Base-by-base conservation (phyloP, 2,113 vertebrate species). In the Bos indicus region DNA sequence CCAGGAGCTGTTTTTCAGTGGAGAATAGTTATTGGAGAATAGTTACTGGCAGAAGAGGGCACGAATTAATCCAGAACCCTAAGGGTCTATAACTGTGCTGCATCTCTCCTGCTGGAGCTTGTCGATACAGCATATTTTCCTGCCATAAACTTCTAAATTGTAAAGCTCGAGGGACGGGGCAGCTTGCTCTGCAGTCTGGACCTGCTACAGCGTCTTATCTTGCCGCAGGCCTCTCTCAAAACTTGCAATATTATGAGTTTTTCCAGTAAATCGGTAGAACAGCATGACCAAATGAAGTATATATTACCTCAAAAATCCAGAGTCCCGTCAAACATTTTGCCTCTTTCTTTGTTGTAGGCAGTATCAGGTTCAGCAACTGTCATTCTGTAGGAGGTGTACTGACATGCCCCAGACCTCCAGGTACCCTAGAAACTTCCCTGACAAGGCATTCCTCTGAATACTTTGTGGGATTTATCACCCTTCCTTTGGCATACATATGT, bases 1-100 rank as follows among this genome's bases (percentile, higher is more conserved):
- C 81, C 81, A 88, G 94, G 59, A 88, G 81, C 93, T 91, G 56
- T 83, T 83, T 93, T 80, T 21, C 62, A 90, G 36, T 82, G 95
- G 48, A 90, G n/a, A 92, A 6, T 19, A 16, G 80, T 36, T 92
- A 40, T 26, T 80, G 59, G 56, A 89, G 33, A 91, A 7, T 21
- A 23, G 81, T 48, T 90, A 51, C 26, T 85, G 60, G 52, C 40
- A 64, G 7, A 83, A 78, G 40, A 43, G 26, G 43, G 3, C 26
- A 13, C 0, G 6, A 46, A 84, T 83, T 33, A 80, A 59, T 89
- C 62, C 57, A 77, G 67, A 83, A 26, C 62, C 33, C 52, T 40
- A 17, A 88, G 59, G 52, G 30, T 56, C 91, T 67, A 40, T 59
- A 54, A 16, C 62, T 74, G 33, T 21, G 33, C 30, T 30, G 28